Percentiles rank a stretch among this genome's conserved stretches.
These are phyloP conservation scores for Nephrocerus scutellatus DNA, from an alignment of 2,888 invertebrate genomes.

Conservation along the genomic window DNA sequence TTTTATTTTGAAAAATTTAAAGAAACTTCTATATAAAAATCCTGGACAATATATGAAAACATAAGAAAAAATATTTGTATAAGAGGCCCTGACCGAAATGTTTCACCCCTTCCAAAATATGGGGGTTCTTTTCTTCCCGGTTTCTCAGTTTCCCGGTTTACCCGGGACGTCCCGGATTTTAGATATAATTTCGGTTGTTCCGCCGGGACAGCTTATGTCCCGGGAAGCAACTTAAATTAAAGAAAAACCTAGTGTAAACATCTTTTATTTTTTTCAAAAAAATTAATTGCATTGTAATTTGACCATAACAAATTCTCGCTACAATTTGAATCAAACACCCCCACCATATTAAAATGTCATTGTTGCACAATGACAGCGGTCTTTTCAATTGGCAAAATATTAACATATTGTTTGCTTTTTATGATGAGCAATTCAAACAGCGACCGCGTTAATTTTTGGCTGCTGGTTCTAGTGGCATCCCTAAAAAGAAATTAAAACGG, in stretches of 20 bases:
- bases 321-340: constrained; percentile 1
- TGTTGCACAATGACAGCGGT: constrained; percentile 4
- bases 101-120: too few relatives aligned
- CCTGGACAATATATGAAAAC: too few relatives aligned
- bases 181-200: constrained; percentile 3
- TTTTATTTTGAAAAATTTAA: too few relatives aligned
- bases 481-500: constrained; percentile 1
- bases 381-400: constrained; percentile 2
- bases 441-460: background rate
- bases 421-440: constrained; percentile 7
- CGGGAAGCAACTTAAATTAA: background rate
- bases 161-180: background rate
- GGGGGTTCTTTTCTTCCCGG: too few relatives aligned
- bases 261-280: background rate
- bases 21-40: too few relatives aligned
- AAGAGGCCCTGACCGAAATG: too few relatives aligned
- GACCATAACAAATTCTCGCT: constrained; percentile 2
- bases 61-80: too few relatives aligned
- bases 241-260: constrained; percentile 3
- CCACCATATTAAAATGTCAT: constrained; percentile 3
- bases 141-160: constrained; percentile 1
- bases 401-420: constrained; percentile 2
- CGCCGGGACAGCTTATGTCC: constrained; percentile 6
- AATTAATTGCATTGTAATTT: constrained; percentile 5
- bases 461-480: constrained; percentile 2